These are phyloP conservation scores for Sesia bembeciformis DNA, from an alignment of 2,888 invertebrate species.

Conservation along the genomic window DNA sequence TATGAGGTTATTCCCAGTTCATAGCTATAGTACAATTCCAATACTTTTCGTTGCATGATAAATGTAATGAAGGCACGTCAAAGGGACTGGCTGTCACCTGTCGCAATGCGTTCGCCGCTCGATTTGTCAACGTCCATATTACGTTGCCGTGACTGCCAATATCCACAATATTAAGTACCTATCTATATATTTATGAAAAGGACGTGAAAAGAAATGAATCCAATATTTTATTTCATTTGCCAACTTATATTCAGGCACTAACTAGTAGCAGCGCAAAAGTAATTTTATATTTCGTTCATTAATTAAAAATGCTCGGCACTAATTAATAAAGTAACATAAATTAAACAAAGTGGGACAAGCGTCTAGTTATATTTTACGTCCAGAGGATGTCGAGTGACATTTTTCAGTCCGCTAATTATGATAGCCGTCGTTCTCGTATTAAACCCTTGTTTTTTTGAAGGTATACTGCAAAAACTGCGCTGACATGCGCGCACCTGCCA, in stretches of 20 bases:
- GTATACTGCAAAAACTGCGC: conserved; percentile 37
- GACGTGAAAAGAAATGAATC: neutral
- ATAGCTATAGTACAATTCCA: neutral
- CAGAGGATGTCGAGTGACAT: conserved; percentile 57
- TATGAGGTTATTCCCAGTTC: too few species aligned
- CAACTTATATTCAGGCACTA: too few species aligned
- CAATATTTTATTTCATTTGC: neutral
- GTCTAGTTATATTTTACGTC: conserved; percentile 43
- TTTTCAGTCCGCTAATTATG: conserved; percentile 56
- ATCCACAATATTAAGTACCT: neutral
- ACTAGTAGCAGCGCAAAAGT: too few species aligned
- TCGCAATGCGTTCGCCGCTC: conserved; percentile 41
- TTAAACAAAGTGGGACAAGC: conserved; percentile 30
- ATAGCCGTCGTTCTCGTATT: conserved; percentile 30
- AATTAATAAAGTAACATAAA: conserved; percentile 6
- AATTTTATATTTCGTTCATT: too few species aligned
- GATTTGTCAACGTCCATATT: conserved; percentile 59
- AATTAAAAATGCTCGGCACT: neutral
- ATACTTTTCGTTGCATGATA: conserved; percentile 6
- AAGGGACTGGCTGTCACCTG: conserved; percentile 22
- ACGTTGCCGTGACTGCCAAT: conserved; percentile 44
- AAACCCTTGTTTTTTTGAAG: conserved; percentile 53
- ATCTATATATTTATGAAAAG: neutral
- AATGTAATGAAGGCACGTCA: conserved; percentile 21
- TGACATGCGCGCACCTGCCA: conserved; percentile 45